Evolutionary conservation across 2,797 vertebrate species (phyloP), one percentile per base, ranked within the genome.

Genomic region (Sebastes trivittatus): DNA sequence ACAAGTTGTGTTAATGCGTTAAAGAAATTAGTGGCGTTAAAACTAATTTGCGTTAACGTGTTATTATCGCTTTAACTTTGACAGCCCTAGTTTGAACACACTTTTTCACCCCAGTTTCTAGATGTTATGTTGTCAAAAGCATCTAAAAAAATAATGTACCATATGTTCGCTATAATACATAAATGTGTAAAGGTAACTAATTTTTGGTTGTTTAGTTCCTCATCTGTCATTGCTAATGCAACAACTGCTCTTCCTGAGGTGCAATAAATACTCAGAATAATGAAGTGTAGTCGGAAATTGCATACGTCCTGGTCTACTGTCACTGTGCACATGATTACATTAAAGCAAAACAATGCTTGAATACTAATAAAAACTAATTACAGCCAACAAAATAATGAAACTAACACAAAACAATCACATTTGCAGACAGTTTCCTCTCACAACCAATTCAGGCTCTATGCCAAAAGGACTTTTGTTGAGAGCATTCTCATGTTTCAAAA

Each of bases 401-500:
- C 14, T 34, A 59, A 60, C n/a, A 72, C 2, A 76, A 55, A 65
- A 72, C 38, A 74, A 38, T 80, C 38, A 55, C 25, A 22, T 69
- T 59, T 29, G 16, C 5, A 61, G 4, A 67, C 54, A 56, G 10
- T 71, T 78, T 88, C 80, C 82, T 42, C 70, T 77, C 65, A 64
- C 62, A 36, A 5, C 59, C 38, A 82, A 78, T 81, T 73, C 36
- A 34, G 81, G 83, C 77, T 67, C 69, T 54, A 11, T 63, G 91
- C 89, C 89, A 92, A 80, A 67, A 58, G 18, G 42, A 71, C 73
- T 61, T 87, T 74, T 72, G 82, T 88, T 87, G 63, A 89, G 90
- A 82, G 80, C 82, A 84, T 92, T 94, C 77, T 91, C 93, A 94
- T 84, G 81, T 93, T 90, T 88, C 87, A 63, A 61, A 85, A 77